Evolutionary conservation across 2,888 invertebrate species (phyloP), one percentile per base, ranked within the genome.

Genomic region (Clostera curtula): DNA sequence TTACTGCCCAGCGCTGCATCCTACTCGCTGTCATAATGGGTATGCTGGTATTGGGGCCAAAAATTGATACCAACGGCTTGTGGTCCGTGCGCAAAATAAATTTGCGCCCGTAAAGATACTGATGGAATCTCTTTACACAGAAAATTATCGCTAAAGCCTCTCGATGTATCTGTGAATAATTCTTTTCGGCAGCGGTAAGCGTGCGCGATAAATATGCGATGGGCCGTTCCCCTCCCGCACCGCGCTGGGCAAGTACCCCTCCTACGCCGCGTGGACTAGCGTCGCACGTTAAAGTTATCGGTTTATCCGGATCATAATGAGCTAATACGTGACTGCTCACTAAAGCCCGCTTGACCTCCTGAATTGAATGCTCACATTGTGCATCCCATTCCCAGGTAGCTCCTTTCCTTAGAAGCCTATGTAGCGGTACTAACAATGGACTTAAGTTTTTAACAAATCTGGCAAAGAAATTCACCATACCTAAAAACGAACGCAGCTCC

Each of bases 71-170:
- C 4, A 50, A 14, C 0, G 50, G 42, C 9, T 47, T 46, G 16
- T 50, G 44, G 11, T 51, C 50, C 0, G 43, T 49, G 0, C 35
- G 22, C 2, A 49, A 14, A 0, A 3, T 29, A 9, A 51, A 49
- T 4, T 13, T n/a, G 5, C 43, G 13, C 2, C 37, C 43, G 7
- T 34, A 31, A 1, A 40, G 9, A 19, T 29, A 29, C 1, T 29
- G 22, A 2, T 30, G 30, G n/a, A 26, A 25, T 12, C 25, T 11
- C 0, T 7, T 18, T 3, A 27, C 6, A 9, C 12, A 7, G 12
- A 21, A 21, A 5, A 15, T 16, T 2, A 28, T 18, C 1, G 23
- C 17, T 8, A 27, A 8, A 5, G 27, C 28, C 6, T 22, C 22
- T 4, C 12, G 7, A 5, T 24, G 23, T 16, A 28, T 23, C 7